phyloP scores from a whole-genome alignment of 2,888 invertebrate genomes.

The Diabrotica balteata region DNA sequence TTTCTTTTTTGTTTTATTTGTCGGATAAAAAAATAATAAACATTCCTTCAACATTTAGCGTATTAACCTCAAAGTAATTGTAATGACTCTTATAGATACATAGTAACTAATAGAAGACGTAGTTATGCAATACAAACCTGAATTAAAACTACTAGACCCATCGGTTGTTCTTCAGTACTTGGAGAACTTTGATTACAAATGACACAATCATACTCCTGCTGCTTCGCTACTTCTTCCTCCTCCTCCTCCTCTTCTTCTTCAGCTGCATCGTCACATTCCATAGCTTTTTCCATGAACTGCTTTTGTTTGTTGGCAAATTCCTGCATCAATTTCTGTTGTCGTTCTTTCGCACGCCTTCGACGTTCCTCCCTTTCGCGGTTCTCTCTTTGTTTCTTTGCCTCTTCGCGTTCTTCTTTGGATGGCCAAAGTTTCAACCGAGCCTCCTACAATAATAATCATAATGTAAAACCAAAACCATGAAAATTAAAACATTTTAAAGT shows the following conservation, averaged over 20 bases:
- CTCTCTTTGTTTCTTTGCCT: conserved; percentile 73
- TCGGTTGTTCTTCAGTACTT: conserved; percentile 81
- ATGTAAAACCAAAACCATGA: too few relatives aligned
- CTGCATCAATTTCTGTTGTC: conserved; percentile 91
- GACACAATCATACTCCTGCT: conserved; percentile 89
- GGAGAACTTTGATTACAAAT: conserved; percentile 87
- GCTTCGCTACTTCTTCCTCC: conserved; percentile 63
- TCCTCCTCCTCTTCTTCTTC: conserved; percentile 64
- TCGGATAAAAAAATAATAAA: too few relatives aligned
- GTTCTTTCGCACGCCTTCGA: conserved; percentile 83
- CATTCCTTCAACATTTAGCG: too few relatives aligned
- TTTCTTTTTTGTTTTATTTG: too few relatives aligned
- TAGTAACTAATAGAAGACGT: too few relatives aligned
- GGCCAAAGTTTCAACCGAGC: conserved; percentile 82
- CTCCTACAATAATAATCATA: conserved; percentile 56
- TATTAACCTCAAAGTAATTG: too few relatives aligned
- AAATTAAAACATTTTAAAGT: too few relatives aligned
- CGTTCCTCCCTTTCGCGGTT: conserved; percentile 82
- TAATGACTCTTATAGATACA: too few relatives aligned
- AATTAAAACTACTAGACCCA: conserved; percentile 88
- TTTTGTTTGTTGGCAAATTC: conserved; percentile 92
- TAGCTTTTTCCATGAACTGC: conserved; percentile 85
- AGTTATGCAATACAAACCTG: conserved; percentile 54
- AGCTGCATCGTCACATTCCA: conserved; percentile 65
- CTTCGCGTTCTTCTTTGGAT: conserved; percentile 78